Conservation (phyloP, 2,113 vertebrate species). For the Taxidea taxus region DNA sequence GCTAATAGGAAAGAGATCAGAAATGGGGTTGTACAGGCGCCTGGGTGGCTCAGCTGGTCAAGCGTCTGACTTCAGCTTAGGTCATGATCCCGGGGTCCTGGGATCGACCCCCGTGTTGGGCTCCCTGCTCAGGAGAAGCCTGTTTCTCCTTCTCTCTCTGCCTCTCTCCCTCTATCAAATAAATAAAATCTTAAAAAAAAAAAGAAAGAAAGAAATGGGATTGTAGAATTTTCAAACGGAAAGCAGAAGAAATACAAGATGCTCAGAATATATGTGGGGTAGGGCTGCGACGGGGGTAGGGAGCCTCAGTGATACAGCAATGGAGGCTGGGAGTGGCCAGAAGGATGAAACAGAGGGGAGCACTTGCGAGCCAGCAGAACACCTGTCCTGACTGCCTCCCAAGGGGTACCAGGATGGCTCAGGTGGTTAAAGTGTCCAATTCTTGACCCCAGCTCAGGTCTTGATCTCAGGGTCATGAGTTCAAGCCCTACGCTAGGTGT, state of each 20-base stretch:
- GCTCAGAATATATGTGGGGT: background rate
- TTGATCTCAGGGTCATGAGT: background rate
- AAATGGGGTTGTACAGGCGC: background rate
- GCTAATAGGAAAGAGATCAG: background rate
- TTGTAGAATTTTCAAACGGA: background rate
- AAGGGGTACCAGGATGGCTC: background rate
- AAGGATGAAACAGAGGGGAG: rapidly evolving
- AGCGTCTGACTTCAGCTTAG: background rate
- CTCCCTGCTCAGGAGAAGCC: background rate
- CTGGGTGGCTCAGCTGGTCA: background rate
- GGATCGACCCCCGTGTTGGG: background rate
- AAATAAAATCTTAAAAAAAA: background rate
- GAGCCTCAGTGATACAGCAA: background rate
- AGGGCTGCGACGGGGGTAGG: background rate
- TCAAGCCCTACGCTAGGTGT: background rate
- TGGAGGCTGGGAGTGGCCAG: background rate
- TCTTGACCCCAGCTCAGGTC: background rate
- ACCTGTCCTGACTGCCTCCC: rapidly evolving
- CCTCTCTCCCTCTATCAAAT: background rate
- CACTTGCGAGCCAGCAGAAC: background rate
- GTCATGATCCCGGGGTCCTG: background rate
- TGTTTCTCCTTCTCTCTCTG: background rate
- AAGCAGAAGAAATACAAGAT: background rate
- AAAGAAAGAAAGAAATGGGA: background rate
- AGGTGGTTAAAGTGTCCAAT: background rate